Evolutionary conservation across 2,888 invertebrate species (phyloP), one percentile per base, ranked within the genome.

Genomic region (Drosophila melanosoma): DNA sequence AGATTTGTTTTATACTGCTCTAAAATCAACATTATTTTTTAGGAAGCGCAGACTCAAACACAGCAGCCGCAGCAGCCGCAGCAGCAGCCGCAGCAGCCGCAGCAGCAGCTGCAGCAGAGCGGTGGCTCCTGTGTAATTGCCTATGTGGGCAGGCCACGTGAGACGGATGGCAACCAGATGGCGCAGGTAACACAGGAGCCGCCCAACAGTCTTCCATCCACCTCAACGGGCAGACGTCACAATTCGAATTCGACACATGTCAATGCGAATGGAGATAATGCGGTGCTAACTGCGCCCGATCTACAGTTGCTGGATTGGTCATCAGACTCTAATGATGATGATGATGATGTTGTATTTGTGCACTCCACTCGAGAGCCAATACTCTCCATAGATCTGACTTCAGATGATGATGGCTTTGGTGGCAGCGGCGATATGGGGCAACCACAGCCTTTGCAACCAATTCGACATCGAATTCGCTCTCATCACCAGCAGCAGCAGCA

Each of bases 301-400:
- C 93, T 97, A 67, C 97, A 97, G 92, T 93, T 97, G 51, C 96
- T 97, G 36, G 85, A 85, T 92, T 97, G 97, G 95, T 94, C 96
- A 0, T 95, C 95, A 1, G 94, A 94, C 76, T 95, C 95, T 0
- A 95, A 95, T 58, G 94, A 93, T 45, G 94, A 94, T 71, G 95
- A 95, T 86, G 96, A 96, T 81, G 95, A 95, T 90, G 95, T 93
- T 8, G 93, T 93, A 11, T 93, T 93, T 82, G 93, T 93, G 15
- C 93, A 93, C 80, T 93, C 93, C 17, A 93, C 93, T 33, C 92
- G 93, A 42, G 93, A 94, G 74, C 94, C 94, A 36, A 94, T 95
- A 65, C 89, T 92, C 2, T 93, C 93, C 2, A 93, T 95, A 71
- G 95, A 95, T 91, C 90, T 95, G 74, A 95, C 95, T 4, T 94